Conservation (phyloP, 1,140 invertebrate genomes). For the Saccostrea cuccullata region DNA sequence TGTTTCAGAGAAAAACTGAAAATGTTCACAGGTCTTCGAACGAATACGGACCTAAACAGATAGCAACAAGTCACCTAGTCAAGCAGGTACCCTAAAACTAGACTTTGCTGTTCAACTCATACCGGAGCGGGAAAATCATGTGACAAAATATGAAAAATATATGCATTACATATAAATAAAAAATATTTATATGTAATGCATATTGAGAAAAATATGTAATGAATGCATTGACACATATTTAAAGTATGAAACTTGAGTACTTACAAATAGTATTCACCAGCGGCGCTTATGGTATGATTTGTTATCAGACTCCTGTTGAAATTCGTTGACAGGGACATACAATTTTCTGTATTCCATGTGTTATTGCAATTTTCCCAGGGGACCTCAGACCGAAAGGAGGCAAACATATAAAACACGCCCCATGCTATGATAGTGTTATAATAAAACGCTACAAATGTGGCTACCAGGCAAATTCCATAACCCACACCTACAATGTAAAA, state of each 20-base stretch:
- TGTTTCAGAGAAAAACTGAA: too few species aligned
- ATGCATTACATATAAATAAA: too few species aligned
- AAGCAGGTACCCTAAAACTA: too few species aligned
- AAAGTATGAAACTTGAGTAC: constrained; percentile 11
- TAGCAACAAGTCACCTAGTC: too few species aligned
- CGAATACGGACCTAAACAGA: too few species aligned
- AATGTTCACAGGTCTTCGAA: too few species aligned
- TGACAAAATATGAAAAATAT: too few species aligned
- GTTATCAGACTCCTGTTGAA: constrained; percentile 59
- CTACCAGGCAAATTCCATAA: constrained; percentile 96
- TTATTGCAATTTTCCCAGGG: constrained; percentile 96
- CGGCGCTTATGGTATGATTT: constrained; percentile 63
- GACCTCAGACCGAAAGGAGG: constrained; percentile 82
- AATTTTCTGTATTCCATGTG: constrained; percentile 92
- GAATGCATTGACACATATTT: too few species aligned
- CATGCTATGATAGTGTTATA: constrained; percentile 99
- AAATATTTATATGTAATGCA: too few species aligned
- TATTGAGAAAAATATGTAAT: too few species aligned
- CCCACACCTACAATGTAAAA: constrained; percentile 87
- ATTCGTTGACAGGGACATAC: constrained; percentile 75
- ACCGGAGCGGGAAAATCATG: too few species aligned
- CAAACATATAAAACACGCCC: constrained; percentile 93
- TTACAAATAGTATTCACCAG: constrained; percentile 68
- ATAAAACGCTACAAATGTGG: constrained; percentile 98
- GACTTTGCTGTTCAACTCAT: too few species aligned